Conservation (phyloP, 2,113 vertebrate genomes). For the Crotalus horridus region DNA sequence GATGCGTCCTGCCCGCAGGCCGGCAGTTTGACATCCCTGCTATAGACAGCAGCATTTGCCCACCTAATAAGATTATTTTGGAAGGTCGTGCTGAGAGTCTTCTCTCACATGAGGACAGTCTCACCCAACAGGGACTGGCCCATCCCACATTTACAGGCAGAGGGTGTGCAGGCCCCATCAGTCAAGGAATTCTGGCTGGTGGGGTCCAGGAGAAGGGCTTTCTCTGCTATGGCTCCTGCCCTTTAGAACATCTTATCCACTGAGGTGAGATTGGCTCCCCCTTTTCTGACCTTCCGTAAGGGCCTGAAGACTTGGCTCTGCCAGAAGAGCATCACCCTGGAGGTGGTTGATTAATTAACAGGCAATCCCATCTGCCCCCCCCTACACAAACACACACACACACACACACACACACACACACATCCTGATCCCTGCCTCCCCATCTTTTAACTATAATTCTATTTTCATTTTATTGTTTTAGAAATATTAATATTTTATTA, state of each 20-base stretch:
- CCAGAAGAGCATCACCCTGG: background rate
- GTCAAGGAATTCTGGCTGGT: background rate
- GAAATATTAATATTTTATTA: background rate
- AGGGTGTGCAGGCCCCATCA: background rate
- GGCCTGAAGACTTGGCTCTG: background rate
- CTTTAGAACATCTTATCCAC: background rate
- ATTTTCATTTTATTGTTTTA: background rate
- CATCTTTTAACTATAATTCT: background rate
- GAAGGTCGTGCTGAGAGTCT: background rate
- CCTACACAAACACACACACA: too few species aligned
- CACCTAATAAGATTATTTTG: background rate
- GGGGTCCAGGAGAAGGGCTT: background rate
- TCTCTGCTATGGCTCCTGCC: background rate
- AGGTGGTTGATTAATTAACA: background rate
- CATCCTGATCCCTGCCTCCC: background rate
- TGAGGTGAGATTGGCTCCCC: background rate
- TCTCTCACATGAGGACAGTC: background rate
- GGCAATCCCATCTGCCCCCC: background rate
- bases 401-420: background rate
- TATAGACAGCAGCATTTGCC: background rate
- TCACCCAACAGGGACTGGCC: background rate
- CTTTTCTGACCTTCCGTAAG: background rate
- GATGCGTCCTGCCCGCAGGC: too few species aligned
- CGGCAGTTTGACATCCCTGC: too few species aligned
- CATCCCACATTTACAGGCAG: background rate